Evolutionary conservation across 2,888 invertebrate species (phyloP), one percentile per base, ranked within the genome.

Genomic region (Ectemnius cavifrons): DNA sequence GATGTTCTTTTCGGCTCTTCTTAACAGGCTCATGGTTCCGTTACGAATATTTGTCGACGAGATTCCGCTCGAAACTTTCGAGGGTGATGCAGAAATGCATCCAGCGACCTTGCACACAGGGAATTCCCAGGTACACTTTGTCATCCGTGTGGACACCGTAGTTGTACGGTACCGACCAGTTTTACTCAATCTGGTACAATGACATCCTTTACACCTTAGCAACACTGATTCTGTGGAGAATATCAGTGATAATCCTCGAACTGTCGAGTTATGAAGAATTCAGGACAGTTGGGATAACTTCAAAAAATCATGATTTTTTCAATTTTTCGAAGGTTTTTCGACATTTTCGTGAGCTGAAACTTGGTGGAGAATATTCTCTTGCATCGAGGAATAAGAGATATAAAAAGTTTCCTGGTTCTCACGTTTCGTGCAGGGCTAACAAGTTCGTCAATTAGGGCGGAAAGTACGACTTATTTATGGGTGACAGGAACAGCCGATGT

Each of bases 21-120:
- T 74, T 75, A 68, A 72, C 67, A 79, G 20, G 60, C 57, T 18
- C 62, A 23, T 62, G 76, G 37, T 81, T 81, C 81, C 81, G 81
- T 81, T 81, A 81, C 76, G 70, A 68, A 76, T 81, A 77, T 71
- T 73, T 65, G 58, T 59, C 68, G 46, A 16, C 57, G 46, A 71
- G 70, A 81, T 80, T 71, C 73, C 72, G 59, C 37, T 37, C 16
- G 73, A 37, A 16, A 27, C 64, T 28, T 16, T 56, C 6, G 18
- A 61, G 65, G 47, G 13, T 61, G 61, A 67, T 63, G 70, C 67
- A 59, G 64, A 63, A 67, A 61, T 62, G 61, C 46, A 60, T 11
- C 16, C 14, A 13, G 23, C 57, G 77, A 52, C 71, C 71, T 68
- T 66, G 77, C 56, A 16, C 6, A 16, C 23, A 62, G 63, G 63